phyloP scores from a whole-genome alignment of 2,113 vertebrate genomes.

The Bungarus multicinctus region DNA sequence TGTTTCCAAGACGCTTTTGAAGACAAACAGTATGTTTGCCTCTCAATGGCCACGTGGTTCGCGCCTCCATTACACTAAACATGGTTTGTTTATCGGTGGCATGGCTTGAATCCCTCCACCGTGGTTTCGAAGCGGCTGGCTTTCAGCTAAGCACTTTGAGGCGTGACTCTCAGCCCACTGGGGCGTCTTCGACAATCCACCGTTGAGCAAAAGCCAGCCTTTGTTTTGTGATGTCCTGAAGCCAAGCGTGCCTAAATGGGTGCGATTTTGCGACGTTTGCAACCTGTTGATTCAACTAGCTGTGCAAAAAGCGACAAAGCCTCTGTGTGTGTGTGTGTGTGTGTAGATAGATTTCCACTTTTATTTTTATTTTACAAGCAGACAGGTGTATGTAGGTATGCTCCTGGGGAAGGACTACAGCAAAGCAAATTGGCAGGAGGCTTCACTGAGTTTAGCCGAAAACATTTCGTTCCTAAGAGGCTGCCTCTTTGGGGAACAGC shows the following conservation, averaged over 20 bases:
- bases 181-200: background rate
- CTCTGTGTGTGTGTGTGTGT: too few relatives aligned
- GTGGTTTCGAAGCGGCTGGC: background rate
- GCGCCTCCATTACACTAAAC: background rate
- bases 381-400: background rate
- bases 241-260: too few relatives aligned
- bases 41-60: background rate
- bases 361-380: conserved; percentile 3
- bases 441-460: background rate
- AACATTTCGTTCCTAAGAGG: conserved; percentile 28
- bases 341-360: background rate
- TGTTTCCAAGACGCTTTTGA: background rate
- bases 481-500: background rate
- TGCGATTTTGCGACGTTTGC: background rate
- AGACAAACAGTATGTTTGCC: background rate
- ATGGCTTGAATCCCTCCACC: background rate
- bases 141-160: background rate
- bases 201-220: background rate
- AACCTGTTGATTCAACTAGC: background rate
- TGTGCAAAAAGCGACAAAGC: too few relatives aligned
- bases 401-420: background rate
- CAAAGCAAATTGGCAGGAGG: background rate
- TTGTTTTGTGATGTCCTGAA: background rate
- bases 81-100: background rate
- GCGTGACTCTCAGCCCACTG: background rate